Percentiles rank a stretch among this genome's conserved stretches.
Conservation (phyloP, 2,113 vertebrate species). For the Benthochromis sp. region DNA sequence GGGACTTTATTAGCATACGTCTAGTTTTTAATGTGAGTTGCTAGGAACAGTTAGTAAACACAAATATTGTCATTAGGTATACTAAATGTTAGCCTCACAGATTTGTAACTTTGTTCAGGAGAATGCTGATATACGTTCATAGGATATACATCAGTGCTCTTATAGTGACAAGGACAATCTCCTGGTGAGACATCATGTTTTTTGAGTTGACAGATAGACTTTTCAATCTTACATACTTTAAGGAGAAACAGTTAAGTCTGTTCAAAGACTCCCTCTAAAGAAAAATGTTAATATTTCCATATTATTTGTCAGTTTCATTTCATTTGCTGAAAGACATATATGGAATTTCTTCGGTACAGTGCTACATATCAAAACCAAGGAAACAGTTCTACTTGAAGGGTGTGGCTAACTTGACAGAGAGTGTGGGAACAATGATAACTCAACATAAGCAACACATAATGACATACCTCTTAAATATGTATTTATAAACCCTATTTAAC, state of each 20-base stretch:
- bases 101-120: neutral
- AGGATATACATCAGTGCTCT: neutral
- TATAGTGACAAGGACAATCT: neutral
- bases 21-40: neutral
- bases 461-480: neutral
- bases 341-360: accelerated
- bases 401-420: neutral
- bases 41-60: neutral
- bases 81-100: neutral
- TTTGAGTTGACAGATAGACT: neutral
- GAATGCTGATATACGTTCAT: neutral
- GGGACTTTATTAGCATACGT: neutral
- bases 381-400: neutral
- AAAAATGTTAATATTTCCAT: neutral
- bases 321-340: neutral
- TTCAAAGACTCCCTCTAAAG: neutral
- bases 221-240: neutral
- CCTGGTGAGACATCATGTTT: neutral
- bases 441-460: neutral
- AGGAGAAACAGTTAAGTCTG: neutral
- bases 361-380: neutral
- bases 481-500: neutral
- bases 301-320: neutral
- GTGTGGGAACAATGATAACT: neutral
- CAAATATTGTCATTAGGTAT: neutral